These are phyloP conservation scores for Gasterosteus aculeatus DNA, from an alignment of 2,113 vertebrate genomes.

Conservation along the genomic window DNA sequence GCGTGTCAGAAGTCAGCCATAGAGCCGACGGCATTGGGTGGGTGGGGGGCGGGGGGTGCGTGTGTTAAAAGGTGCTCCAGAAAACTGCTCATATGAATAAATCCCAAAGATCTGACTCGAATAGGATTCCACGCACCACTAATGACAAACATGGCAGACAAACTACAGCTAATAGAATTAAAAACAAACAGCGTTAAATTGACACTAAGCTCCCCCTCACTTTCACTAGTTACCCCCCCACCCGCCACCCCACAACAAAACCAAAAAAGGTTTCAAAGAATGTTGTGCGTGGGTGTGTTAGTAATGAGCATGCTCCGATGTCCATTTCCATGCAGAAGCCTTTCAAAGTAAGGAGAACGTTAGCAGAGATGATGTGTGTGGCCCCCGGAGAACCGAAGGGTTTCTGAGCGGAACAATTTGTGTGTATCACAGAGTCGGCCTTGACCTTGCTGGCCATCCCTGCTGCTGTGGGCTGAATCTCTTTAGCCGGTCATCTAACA, in stretches of 20 bases:
- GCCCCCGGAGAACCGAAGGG: slow-evolving; percentile 46
- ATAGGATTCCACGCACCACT: slow-evolving; percentile 48
- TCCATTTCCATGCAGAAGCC: slow-evolving; percentile 1
- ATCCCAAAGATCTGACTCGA: slow-evolving; percentile 14
- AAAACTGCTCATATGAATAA: background rate
- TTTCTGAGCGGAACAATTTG: slow-evolving; percentile 72
- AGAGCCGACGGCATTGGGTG: background rate
- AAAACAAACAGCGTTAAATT: slow-evolving; percentile 69
- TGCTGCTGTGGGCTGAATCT: slow-evolving; percentile 69
- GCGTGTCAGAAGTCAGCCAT: background rate
- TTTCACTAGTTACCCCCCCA: slow-evolving; percentile 31
- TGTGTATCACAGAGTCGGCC: slow-evolving; percentile 67
- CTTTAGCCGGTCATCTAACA: slow-evolving; percentile 60
- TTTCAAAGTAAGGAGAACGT: slow-evolving; percentile 19
- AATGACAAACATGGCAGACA: slow-evolving; percentile 58
- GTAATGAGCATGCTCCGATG: background rate
- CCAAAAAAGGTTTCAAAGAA: background rate
- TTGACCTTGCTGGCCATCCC: slow-evolving; percentile 73
- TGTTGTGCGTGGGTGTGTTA: background rate
- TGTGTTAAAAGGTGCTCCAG: slow-evolving; percentile 26
- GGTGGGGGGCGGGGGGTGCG: background rate
- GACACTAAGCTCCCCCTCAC: slow-evolving; percentile 46
- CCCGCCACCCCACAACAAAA: background rate
- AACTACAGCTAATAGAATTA: slow-evolving; percentile 62
- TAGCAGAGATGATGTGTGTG: slow-evolving; percentile 46